Base-by-base conservation (phyloP, 2,797 vertebrate species). In the Rallus crepitans region DNA sequence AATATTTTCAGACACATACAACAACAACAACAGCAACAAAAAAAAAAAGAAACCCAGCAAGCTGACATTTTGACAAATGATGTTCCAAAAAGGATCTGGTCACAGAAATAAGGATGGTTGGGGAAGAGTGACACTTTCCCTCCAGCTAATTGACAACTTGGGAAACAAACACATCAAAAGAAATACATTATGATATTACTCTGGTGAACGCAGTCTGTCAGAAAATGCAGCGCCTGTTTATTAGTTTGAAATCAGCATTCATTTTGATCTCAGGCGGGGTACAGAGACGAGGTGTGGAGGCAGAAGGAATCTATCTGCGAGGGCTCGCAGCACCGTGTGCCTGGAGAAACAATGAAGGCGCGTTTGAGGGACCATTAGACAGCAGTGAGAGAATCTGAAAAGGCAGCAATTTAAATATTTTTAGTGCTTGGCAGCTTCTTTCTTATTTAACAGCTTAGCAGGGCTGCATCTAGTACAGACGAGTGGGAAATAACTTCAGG, bases 71-170 rank as follows among this genome's bases (percentile, higher is more conserved):
- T 95, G 94, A 96, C 91, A 94, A 87, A 91, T 21, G 35, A 89
- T 4, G 6, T 25, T 76, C 42, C 66, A 72, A 25, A 89, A 92
- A 95, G 75, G 42, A 53, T 55, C 31, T 55, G 45, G 87, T 75
- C 79, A 45, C 10, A 7, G 84, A 94, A 94, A 92, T 66, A 60
- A 92, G 85, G 92, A 84, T 37, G 53, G 60, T 39, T 78, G 71
- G 71, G 4, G n/a, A 45, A 85, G 77, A 94, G 73, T 66, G 78
- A 93, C 88, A 90, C 56, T 69, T 94, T 91, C 76, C 93, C 59
- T 77, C 91, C 63, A 18, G 40, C 69, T 98, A 97, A 98, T 88
- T 97, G 97, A 96, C 95, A 96, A 92, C 75, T 12, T 23, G 35
- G 70, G 88, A 60, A 96, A 94, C 80, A 94, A 97, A 95, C 82